A percentile compares a stretch with the other conserved stretches of the same genome.
phyloP scores from a whole-genome alignment of 2,113 vertebrate species.

The Scatophagus argus region DNA sequence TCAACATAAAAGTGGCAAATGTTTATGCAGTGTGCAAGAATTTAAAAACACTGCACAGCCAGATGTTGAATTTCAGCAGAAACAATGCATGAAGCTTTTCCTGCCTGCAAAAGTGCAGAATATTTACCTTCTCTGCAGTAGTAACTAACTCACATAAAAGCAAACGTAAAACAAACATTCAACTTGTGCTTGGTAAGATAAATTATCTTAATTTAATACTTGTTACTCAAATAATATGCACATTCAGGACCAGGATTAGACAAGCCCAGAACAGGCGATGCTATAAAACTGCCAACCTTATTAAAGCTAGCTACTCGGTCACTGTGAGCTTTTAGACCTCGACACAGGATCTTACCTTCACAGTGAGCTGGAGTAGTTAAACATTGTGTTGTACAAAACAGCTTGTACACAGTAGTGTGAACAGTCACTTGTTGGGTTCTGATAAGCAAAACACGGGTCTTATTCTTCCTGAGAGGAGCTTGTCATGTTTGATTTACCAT shows the following conservation, averaged over 20 bases:
- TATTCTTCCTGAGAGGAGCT: neutral
- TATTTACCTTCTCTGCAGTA: too few species aligned
- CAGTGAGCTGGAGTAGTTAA: too few species aligned
- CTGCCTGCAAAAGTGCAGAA: too few species aligned
- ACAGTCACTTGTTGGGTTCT: neutral
- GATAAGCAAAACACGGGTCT: neutral
- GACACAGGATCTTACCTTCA: too few species aligned
- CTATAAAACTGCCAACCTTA: neutral
- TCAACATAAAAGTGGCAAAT: too few species aligned
- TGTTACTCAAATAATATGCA: too few species aligned
- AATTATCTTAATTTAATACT: neutral
- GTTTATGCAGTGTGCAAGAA: too few species aligned
- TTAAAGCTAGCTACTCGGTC: neutral
- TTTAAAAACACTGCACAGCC: too few species aligned
- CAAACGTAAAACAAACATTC: neutral
- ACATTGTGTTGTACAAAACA: neutral
- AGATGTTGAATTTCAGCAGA: too few species aligned
- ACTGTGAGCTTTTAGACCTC: neutral
- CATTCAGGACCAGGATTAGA: neutral
- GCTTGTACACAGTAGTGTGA: neutral
- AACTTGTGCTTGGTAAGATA: neutral
- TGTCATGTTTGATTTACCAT: slow-evolving; percentile 14
- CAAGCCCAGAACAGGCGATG: too few species aligned
- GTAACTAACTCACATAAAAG: neutral
- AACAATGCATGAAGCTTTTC: too few species aligned